These are phyloP conservation scores for Psilanteris sp. DNA, from an alignment of 1,140 invertebrate genomes.

Conservation along the genomic window DNA sequence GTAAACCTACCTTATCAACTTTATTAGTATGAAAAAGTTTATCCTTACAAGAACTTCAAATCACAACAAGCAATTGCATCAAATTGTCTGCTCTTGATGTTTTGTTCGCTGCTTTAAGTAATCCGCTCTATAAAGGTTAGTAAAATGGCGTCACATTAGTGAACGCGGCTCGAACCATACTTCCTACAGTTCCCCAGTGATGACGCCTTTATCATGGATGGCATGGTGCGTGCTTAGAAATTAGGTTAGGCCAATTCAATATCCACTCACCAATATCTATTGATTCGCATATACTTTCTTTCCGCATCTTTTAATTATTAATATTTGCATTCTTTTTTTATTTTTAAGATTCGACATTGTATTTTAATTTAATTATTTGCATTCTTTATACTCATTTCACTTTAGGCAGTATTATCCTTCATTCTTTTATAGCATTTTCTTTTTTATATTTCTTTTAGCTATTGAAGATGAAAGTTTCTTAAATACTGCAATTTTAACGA, in stretches of 20 bases:
- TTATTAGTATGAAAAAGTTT: no score
- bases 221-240: constrained; percentile 34
- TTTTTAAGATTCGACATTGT: no score
- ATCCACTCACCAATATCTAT: not conserved
- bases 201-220: constrained; percentile 72
- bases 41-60: no score
- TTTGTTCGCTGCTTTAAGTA: no score
- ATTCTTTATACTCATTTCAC: no score
- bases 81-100: no score
- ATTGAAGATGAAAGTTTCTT: not conserved
- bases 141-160: constrained; percentile 81
- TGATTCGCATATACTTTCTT: not conserved
- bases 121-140: constrained; percentile 80
- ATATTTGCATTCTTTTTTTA: not conserved
- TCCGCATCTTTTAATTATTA: not conserved
- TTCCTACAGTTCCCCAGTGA: constrained; percentile 70
- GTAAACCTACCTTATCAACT: no score
- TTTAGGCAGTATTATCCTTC: no score
- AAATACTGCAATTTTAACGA: not conserved
- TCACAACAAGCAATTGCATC: no score
- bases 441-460: no score
- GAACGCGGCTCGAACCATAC: constrained; percentile 67
- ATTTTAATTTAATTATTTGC: no score
- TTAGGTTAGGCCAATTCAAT: constrained; percentile 63
- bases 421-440: no score